These are phyloP conservation scores for Microctenopoma steveboyesi DNA, from an alignment of 2,797 vertebrate genomes.

Conservation along the genomic window DNA sequence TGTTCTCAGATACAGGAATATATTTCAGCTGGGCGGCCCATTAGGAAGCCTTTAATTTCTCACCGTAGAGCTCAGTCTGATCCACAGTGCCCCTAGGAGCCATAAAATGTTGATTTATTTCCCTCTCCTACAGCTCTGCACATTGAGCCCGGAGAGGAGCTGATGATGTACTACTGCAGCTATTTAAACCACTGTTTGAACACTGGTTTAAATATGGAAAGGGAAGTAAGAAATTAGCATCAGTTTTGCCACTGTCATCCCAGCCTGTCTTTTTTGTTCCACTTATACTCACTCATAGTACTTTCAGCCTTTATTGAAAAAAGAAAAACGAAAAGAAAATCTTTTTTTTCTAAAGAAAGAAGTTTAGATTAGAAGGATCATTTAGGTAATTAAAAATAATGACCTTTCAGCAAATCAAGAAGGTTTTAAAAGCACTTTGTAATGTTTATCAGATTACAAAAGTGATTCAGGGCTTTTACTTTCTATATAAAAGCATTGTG, in stretches of 20 bases:
- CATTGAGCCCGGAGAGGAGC: slow-evolving; percentile 70
- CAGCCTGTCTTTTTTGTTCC: slow-evolving; percentile 32
- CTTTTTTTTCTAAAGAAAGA: slow-evolving; percentile 6
- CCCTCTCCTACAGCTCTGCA: slow-evolving; percentile 65
- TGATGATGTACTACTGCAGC: slow-evolving; percentile 81
- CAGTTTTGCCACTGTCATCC: slow-evolving; percentile 56
- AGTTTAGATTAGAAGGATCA: not conserved
- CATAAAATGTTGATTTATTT: slow-evolving; percentile 84
- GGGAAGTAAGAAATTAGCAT: slow-evolving; percentile 62
- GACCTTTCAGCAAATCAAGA: slow-evolving; percentile 12
- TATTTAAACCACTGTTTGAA: slow-evolving; percentile 80
- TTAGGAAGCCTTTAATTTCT: slow-evolving; percentile 81
- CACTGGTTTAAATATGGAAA: slow-evolving; percentile 79
- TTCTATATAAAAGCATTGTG: slow-evolving; percentile 1
- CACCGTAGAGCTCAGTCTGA: slow-evolving; percentile 72
- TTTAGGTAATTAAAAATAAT: slow-evolving; percentile 34
- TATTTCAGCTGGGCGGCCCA: slow-evolving; percentile 58
- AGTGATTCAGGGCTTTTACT: slow-evolving; percentile 3
- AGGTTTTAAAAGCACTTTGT: slow-evolving; percentile 9
- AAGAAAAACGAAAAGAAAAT: slow-evolving; percentile 6
- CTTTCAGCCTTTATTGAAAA: slow-evolving; percentile 4
- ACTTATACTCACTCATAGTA: slow-evolving; percentile 25
- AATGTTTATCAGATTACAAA: slow-evolving; percentile 16
- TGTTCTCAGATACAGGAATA: slow-evolving; percentile 55
- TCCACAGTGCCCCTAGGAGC: slow-evolving; percentile 77